A percentile compares a stretch with the other conserved stretches of the same genome.
These are phyloP conservation scores for Campoletis sonorensis DNA, from an alignment of 1,140 invertebrate genomes.

Conservation along the genomic window DNA sequence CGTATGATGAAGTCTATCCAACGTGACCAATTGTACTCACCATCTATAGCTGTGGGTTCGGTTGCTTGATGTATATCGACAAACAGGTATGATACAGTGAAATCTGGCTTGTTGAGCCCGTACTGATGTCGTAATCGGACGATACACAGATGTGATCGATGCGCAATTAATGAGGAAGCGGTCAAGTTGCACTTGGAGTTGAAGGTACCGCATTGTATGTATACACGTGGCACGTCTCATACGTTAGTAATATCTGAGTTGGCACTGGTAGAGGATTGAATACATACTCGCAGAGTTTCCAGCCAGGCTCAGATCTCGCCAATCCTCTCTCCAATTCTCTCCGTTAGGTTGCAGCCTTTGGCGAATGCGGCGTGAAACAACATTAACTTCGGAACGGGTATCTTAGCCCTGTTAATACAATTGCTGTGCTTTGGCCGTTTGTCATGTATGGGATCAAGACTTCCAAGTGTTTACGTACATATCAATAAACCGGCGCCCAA, in stretches of 20 bases:
- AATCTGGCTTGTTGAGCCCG: neutral
- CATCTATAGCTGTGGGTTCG: neutral
- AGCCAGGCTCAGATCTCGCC: no score
- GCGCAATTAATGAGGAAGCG: neutral
- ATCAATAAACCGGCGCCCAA: slow-evolving; percentile 49
- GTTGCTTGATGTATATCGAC: neutral
- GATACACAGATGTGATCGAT: neutral
- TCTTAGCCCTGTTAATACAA: neutral
- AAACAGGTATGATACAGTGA: neutral
- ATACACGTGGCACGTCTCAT: no score
- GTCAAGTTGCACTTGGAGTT: no score
- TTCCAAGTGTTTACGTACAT: slow-evolving; percentile 6
- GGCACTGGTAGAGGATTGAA: no score
- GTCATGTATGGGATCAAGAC: neutral
- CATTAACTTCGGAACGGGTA: neutral
- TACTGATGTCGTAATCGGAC: neutral
- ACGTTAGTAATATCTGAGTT: no score
- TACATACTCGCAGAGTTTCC: no score
- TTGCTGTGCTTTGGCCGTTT: neutral
- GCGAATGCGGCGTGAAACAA: neutral
- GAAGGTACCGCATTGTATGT: no score
- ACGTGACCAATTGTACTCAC: neutral
- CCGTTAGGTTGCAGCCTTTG: neutral
- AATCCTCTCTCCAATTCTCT: neutral
- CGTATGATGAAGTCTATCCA: slow-evolving; percentile 21